Base-by-base conservation (phyloP, 2,888 invertebrate species). In the Tupiocoris notatus region DNA sequence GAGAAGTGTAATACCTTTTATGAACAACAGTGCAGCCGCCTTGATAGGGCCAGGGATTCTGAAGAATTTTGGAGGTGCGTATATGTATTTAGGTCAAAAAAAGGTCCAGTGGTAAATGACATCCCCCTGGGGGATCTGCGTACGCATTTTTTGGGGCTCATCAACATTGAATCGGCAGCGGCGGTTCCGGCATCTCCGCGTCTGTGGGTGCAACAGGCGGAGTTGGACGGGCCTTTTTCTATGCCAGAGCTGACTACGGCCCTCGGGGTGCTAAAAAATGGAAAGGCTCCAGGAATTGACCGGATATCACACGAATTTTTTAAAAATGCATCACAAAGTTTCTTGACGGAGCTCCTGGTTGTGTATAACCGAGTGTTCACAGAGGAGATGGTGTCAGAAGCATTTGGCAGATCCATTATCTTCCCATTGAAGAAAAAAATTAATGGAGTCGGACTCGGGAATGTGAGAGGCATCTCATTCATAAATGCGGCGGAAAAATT, bases 381-480 rank as follows among this genome's bases (percentile, higher is more conserved):
- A n/a, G 23, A 21, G 3, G 23, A 23, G 3, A 16, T 9, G 1
- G 1, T 54, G 7, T 54, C 66, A 9, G 18, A 39, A 1, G 6
- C n/a, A 17, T 54, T 66, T 18, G 18, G n/a, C 17, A 7, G 18
- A 20, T 24, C 66, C 1, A 12, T 25, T 1, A 54, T 66, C 17
- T 66, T 3, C 18, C 54, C 66, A 7, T 9, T 66, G 39, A 66
- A 25, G 18, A 54, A 66, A 18, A 66, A 66, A 54, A 24, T 66
- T 1, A 54, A 18, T 18, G n/a, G 24, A 3, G 56, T 25, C 9
- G n/a, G 17, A 39, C 17, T 54, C 16, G 66, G 39, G 0, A 54
- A 66, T 17, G 18, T 16, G 12, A 1, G 66, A n/a, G 66, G 66
- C 1, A 66, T 66, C 7, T 9, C 54, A 6, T 20, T 54, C 0